Base-by-base conservation (phyloP, 1,140 invertebrate species). In the Drosophila pruinosa region DNA sequence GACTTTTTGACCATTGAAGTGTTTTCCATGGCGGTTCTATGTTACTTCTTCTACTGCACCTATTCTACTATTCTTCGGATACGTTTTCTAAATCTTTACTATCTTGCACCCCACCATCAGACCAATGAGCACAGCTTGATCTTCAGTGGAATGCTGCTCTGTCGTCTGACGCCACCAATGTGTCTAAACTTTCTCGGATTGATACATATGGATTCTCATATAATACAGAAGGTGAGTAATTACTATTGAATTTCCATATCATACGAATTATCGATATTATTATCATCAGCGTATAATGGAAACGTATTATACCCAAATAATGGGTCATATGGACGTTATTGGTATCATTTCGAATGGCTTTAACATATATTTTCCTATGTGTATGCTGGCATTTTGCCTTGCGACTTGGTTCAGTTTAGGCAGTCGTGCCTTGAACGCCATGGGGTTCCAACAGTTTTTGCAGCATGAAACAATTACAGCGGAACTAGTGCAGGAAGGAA, bases 251-350 rank as follows among this genome's bases (percentile, higher is more conserved):
- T 47, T n/a, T n/a, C 94, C 58, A 93, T 96, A 6, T 8, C 92
- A 95, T 76, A 97, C 98, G 92, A 98, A 97, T 0, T 94, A 96
- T 78, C 98, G 98, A 26, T 5, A 47, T 15, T 57, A 22, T 12
- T 7, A 22, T 12, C 7, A 2, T 72, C 45, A 86, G 71, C 78
- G 88, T 2, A 88, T 91, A 12, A 90, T 91, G 79, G 90, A 90
- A 53, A 91, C 89, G 2, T 82, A 86, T 22, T 91, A 91, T 53
- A 91, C 91, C n/a, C 91, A 98, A 96, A 96, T 99, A 68, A 99
- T 99, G 98, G 99, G 99, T 15, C 98, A 99, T 89, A 98, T 99
- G 98, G 98, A 99, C 93, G 97, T 99, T 0, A 95, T 99, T 56
- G 95, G 97, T 6, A 97, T 99, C 56, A 97, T 99, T 67, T 97